Conservation (phyloP, 1,140 invertebrate species). For the Campoletis sonorensis region DNA sequence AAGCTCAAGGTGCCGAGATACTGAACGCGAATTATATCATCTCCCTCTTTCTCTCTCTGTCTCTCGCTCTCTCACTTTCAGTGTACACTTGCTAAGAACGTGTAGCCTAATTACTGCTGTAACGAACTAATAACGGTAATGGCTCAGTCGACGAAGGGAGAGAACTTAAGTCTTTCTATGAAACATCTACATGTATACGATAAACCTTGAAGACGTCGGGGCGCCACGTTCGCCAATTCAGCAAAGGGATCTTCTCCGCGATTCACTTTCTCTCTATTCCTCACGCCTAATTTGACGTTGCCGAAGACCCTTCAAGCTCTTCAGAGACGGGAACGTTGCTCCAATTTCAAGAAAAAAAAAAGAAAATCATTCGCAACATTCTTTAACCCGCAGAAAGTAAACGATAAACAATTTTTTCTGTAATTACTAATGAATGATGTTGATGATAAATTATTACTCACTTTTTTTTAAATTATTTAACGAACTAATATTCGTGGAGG, state of each 20-base stretch:
- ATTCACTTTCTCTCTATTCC: conserved; percentile 20
- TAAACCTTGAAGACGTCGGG: neutral
- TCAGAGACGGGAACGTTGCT: neutral
- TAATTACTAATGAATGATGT: no score
- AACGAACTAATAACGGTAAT: conserved; percentile 56
- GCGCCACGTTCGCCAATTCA: neutral
- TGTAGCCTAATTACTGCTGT: conserved; percentile 47
- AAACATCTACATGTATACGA: conserved; percentile 1
- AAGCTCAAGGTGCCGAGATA: conserved; percentile 21
- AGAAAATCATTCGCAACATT: no score
- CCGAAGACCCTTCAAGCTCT: conserved; percentile 37
- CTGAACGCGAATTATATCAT: conserved; percentile 23
- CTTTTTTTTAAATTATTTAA: no score
- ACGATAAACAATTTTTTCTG: no score
- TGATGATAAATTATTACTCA: no score
- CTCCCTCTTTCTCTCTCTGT: conserved; percentile 11
- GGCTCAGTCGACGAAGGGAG: conserved; percentile 48
- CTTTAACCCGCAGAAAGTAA: no score
- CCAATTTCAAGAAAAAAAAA: no score
- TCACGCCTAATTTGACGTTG: conserved; percentile 41
- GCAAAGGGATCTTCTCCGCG: conserved; percentile 22
- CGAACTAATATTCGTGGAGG: no score
- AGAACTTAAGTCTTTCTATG: conserved; percentile 27
- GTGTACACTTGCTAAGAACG: neutral
- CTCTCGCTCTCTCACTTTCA: conserved; percentile 3